These are phyloP conservation scores for Nycteola revayana DNA, from an alignment of 2,888 invertebrate species.

Conservation along the genomic window DNA sequence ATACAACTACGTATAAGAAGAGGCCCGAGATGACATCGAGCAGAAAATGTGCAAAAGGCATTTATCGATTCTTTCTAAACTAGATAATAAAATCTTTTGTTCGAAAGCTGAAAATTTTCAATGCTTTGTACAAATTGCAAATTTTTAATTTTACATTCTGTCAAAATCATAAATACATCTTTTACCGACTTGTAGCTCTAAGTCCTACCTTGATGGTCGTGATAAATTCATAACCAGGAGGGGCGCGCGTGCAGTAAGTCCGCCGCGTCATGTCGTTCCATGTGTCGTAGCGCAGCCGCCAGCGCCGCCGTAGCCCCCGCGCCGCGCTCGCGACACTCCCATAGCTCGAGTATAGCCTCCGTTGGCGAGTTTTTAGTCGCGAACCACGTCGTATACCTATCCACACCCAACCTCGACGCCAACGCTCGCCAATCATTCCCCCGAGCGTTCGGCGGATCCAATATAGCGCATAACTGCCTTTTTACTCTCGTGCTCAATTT, in stretches of 20 bases:
- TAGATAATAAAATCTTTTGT: no score
- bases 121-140: no score
- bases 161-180: no score
- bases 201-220: no score
- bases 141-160: no score
- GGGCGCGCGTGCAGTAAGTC: constrained; percentile 70
- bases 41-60: no score
- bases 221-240: constrained; percentile 74
- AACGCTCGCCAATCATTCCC: constrained; percentile 98
- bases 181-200: no score
- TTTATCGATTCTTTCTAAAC: no score
- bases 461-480: constrained; percentile 81
- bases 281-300: constrained; percentile 65
- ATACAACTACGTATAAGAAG: no score
- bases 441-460: constrained; percentile 95
- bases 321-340: constrained; percentile 95
- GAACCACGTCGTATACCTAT: constrained; percentile 98
- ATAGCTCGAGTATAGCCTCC: constrained; percentile 96
- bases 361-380: constrained; percentile 98
- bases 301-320: constrained; percentile 91
- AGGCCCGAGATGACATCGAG: no score
- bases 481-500: constrained; percentile 82
- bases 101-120: no score
- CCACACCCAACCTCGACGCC: constrained; percentile 95
- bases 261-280: constrained; percentile 74